Base-by-base conservation (phyloP, 2,113 vertebrate genomes). In the Collichthys lucidus region DNA sequence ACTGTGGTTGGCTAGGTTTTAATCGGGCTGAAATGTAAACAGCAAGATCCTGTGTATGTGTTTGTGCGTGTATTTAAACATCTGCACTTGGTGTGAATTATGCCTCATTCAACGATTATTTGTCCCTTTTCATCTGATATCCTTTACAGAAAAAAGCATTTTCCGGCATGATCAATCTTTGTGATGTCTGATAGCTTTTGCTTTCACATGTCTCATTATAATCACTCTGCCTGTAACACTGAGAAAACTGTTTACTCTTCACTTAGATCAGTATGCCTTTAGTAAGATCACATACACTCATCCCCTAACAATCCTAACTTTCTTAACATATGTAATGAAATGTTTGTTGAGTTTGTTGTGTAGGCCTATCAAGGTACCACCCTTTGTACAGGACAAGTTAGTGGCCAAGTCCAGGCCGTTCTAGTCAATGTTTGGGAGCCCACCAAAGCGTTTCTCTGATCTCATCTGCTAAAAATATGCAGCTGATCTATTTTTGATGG, bases 101-200 rank as follows among this genome's bases (percentile, higher is more conserved):
- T 70, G 26, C 71, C 59, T 82, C 42, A 24, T 50, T 67, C 44
- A 86, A 77, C 42, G 72, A 85, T 76, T 67, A 68, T 80, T 81
- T 79, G 63, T 77, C 47, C 42, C 0, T 53, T 50, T 71, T 75
- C 12, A 31, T 82, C 26, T 50, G 35, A 67, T 69, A 79, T 55
- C 66, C 62, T 65, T 22, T 53, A 31, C 66, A 74, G 78, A 0
- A 72, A 72, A 61, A 65, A 22, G 53, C 52, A 40, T 59, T 88
- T 87, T 68, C 40, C n/a, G 0, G 16, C 68, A 86, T 74, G 74
- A 82, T 86, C 74, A 57, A 77, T 86, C 74, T 86, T 77, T 0
- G 20, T n/a, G 20, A 59, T 60, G 59, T 68, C 77, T 52, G 69
- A 74, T 44, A 16, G 64, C 42, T 71, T 79, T 75, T 71, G 62